A percentile compares a stretch with the other conserved stretches of the same genome.
These are phyloP conservation scores for Vesta saturnalis DNA, from an alignment of 2,888 invertebrate genomes.

Conservation along the genomic window DNA sequence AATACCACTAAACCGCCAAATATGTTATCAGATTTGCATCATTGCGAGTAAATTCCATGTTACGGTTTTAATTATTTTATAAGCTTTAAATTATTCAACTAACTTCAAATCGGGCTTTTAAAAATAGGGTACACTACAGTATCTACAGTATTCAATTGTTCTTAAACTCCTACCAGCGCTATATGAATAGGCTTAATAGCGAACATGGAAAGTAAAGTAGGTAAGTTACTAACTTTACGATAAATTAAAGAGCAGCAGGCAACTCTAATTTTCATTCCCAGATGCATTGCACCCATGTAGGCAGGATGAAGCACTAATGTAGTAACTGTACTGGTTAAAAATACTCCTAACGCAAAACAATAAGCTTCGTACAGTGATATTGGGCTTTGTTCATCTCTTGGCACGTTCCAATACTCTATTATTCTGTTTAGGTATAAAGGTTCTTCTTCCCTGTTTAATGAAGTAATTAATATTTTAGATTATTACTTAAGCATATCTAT, in stretches of 20 bases:
- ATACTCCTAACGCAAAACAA: conserved; percentile 67
- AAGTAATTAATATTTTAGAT: not conserved
- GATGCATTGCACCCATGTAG: conserved; percentile 71
- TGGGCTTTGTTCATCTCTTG: conserved; percentile 49
- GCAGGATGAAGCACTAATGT: conserved; percentile 78
- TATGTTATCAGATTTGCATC: too few species aligned
- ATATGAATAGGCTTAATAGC: too few species aligned
- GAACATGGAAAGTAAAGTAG: not conserved
- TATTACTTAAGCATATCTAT: too few species aligned
- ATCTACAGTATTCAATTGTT: too few species aligned
- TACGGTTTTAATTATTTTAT: too few species aligned
- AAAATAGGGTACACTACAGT: too few species aligned
- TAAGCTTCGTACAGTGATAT: conserved; percentile 65
- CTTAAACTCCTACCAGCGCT: too few species aligned
- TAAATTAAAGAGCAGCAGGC: conserved; percentile 79
- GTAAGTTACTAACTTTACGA: conserved; percentile 70
- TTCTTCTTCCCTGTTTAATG: conserved; percentile 50
- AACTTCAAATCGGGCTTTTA: too few species aligned
- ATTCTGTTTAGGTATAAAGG: conserved; percentile 55
- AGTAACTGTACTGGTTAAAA: conserved; percentile 67
- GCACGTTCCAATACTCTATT: conserved; percentile 59
- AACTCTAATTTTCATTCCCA: conserved; percentile 78
- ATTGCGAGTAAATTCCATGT: too few species aligned
- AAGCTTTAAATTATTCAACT: too few species aligned
- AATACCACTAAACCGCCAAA: too few species aligned